Evolutionary conservation across 2,797 vertebrate species (phyloP).

Genomic region (Helarctos malayanus): DNA sequence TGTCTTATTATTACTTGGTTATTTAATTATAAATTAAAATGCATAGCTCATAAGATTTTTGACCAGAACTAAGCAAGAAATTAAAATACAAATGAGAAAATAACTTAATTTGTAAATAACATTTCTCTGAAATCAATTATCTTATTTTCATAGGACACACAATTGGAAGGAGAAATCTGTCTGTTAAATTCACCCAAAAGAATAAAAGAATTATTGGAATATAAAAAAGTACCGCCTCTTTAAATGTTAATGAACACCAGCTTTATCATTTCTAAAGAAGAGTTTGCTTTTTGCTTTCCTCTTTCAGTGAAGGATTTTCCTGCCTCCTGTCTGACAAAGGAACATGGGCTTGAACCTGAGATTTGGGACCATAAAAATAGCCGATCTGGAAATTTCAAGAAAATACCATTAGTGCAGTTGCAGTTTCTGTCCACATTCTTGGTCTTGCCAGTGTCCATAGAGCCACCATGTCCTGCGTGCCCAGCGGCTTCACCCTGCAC

Average conservation of each 20-base stretch:
- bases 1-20: constrained; percentile 70
- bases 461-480: background rate
- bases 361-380: background rate
- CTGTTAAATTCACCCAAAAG: constrained; percentile 86
- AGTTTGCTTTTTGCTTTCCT: constrained; percentile 71
- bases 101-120: constrained; percentile 89
- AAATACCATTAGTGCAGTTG: background rate
- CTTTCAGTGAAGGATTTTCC: constrained; percentile 23
- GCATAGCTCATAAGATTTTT: constrained; percentile 70
- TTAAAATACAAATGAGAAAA: constrained; percentile 89
- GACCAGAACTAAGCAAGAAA: constrained; percentile 86
- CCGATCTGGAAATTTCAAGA: background rate
- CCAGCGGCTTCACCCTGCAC: background rate
- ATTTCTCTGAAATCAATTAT: constrained; percentile 89
- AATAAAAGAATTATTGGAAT: constrained; percentile 85
- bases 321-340: constrained; percentile 3
- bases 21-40: constrained; percentile 82
- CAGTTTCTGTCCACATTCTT: background rate
- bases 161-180: constrained; percentile 76
- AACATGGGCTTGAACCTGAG: background rate
- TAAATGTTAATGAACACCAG: constrained; percentile 87
- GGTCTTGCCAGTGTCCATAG: background rate
- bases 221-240: constrained; percentile 82
- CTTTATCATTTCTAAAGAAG: constrained; percentile 82
- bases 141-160: constrained; percentile 87